These are phyloP conservation scores for Pseudococcus viburni DNA, from an alignment of 2,888 invertebrate genomes.

Conservation along the genomic window DNA sequence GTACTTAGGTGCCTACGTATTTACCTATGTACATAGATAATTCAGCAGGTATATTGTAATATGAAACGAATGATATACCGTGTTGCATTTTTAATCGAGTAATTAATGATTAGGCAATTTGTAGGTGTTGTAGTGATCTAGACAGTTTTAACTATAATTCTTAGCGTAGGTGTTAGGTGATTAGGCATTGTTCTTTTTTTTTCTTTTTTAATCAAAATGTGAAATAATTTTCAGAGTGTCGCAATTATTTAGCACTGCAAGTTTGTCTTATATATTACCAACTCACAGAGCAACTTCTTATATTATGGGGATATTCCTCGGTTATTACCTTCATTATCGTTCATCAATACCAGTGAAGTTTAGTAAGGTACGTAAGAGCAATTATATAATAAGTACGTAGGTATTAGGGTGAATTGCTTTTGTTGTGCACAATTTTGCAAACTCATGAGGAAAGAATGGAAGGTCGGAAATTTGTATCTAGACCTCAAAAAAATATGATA, in stretches of 20 bases:
- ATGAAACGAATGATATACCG: not conserved
- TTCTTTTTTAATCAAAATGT: not conserved
- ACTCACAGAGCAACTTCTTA: conserved; percentile 76
- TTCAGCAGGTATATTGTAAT: not conserved
- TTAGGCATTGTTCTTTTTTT: not conserved
- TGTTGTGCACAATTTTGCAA: no score
- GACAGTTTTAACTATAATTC: not conserved
- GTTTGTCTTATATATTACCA: conserved; percentile 74
- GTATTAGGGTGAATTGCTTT: no score
- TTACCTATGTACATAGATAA: not conserved
- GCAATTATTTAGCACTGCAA: conserved; percentile 69
- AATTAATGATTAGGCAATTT: not conserved
- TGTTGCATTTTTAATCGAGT: not conserved
- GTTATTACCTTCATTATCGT: conserved; percentile 73
- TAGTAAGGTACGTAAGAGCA: conserved; percentile 71
- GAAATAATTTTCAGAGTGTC: conserved; percentile 64
- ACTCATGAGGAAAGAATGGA: no score
- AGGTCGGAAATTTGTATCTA: no score
- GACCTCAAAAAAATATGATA: no score
- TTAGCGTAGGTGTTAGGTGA: not conserved
- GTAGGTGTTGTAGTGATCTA: not conserved
- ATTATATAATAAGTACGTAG: not conserved
- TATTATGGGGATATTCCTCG: conserved; percentile 75
- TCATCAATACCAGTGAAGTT: conserved; percentile 71
- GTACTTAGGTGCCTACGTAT: not conserved